Base-by-base conservation (phyloP, 2,113 vertebrate species). In the Rhodinocichla rosea region DNA sequence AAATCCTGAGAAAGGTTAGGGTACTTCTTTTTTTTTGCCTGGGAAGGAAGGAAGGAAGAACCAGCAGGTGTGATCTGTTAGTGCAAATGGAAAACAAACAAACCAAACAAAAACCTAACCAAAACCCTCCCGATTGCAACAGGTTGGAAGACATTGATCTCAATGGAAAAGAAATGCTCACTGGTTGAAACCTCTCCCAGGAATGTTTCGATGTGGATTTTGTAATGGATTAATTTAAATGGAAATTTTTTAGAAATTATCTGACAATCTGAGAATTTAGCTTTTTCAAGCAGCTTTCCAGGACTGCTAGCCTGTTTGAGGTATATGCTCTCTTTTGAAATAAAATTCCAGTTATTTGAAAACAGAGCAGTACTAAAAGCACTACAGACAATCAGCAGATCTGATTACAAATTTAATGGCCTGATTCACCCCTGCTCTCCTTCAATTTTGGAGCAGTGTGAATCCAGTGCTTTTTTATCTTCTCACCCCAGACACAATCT, bases 391-490 rank as follows among this genome's bases (percentile, higher is more conserved):
- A 76, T 77, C 70, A 92, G 74, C 76, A 94, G 88, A 90, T 73
- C 30, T 65, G 47, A 87, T 90, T 94, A 80, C 53, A 87, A 74
- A 90, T 83, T 87, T 83, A 91, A 89, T 76, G 74, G 37, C 40
- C 26, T 84, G 65, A 62, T 95, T 92, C 84, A 91, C 45, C 57
- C 87, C 63, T 87, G 74, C 50, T 90, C 68, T 94, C 45, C 82
- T 90, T 89, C 93, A 94, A 65, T 96, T 95, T 89, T 84, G 44
- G 20, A 95, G 65, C 81, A 65, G 62, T 91, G 55, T 95, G 94
- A 92, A 89, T 82, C 70, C 81, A 45, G 18, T 68, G 50, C 23
- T 91, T 92, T 92, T 94, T 94, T 92, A 76, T 89, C 77, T 89
- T 57, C 70, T 87, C 78, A 87, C 49, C 37, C 39, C 67, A 87